Evolutionary conservation across 1,140 invertebrate species (phyloP).

Genomic region (Mactra quadrangularis): DNA sequence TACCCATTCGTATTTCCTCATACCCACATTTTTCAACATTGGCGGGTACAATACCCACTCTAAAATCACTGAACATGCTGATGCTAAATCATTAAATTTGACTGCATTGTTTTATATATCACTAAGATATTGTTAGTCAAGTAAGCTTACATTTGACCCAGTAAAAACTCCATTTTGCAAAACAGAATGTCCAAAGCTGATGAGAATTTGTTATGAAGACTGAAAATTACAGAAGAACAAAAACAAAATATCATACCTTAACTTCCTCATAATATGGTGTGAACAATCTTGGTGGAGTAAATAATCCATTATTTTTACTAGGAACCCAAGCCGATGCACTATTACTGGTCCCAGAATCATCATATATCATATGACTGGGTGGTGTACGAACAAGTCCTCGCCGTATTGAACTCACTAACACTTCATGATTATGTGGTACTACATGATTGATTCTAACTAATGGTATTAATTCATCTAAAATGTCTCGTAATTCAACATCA

Average conservation of each 20-base stretch:
- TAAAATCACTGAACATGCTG: no score
- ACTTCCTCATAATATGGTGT: slow-evolving; percentile 97
- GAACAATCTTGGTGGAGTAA: slow-evolving; percentile 93
- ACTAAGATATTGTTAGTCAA: no score
- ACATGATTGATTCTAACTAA: slow-evolving; percentile 95
- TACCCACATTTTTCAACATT: no score
- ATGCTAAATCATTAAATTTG: no score
- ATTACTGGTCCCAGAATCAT: slow-evolving; percentile 82
- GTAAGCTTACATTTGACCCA: no score
- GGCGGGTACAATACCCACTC: no score
- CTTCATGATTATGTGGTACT: slow-evolving; percentile 92
- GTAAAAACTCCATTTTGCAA: no score
- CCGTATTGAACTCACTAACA: slow-evolving; percentile 89
- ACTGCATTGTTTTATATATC: no score
- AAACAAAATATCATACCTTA: slow-evolving; percentile 86
- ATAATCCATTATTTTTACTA: slow-evolving; percentile 91
- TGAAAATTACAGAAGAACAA: no score
- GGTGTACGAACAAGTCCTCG: slow-evolving; percentile 93
- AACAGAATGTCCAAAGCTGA: no score
- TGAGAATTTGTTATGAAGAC: no score
- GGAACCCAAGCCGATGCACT: slow-evolving; percentile 94
- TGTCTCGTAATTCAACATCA: slow-evolving; percentile 93
- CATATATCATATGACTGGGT: slow-evolving; percentile 93
- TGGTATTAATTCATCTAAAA: slow-evolving; percentile 92
- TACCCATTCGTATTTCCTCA: no score